Percentiles rank a stretch among this genome's conserved stretches.
phyloP scores from a whole-genome alignment of 2,797 vertebrate genomes.

The Phataginus tricuspis region DNA sequence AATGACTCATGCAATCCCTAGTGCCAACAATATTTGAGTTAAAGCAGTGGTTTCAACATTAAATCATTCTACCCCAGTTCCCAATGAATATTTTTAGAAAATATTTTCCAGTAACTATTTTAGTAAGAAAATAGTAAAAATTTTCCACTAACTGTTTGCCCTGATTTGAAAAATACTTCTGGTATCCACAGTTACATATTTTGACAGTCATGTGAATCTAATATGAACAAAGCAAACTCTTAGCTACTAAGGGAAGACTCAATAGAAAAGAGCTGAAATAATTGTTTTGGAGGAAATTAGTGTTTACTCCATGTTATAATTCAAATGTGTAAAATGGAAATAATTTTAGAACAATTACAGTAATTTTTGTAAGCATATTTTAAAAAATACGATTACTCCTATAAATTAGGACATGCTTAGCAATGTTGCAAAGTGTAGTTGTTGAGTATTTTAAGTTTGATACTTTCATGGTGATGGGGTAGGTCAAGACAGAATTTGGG shows the following conservation, averaged over 20 bases:
- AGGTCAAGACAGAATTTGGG: constrained; percentile 11
- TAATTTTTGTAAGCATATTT: constrained; percentile 37
- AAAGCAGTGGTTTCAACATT: not conserved
- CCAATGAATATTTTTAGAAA: constrained; percentile 8
- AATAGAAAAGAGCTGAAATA: not conserved
- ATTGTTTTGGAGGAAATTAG: constrained; percentile 4
- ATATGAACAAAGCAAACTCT: not conserved
- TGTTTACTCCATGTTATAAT: not conserved
- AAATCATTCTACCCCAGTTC: constrained; percentile 29
- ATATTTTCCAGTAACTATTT: constrained; percentile 24
- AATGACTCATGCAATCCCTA: not conserved
- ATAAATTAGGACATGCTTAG: not conserved
- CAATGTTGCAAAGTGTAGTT: not conserved
- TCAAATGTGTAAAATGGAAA: constrained; percentile 21
- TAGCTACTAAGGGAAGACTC: not conserved
- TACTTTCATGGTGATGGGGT: not conserved
- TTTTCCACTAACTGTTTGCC: not conserved
- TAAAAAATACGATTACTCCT: not conserved
- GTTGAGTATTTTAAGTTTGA: constrained; percentile 26
- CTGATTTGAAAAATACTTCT: constrained; percentile 45
- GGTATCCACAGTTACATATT: not conserved
- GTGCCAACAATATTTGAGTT: not conserved
- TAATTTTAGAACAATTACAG: not conserved
- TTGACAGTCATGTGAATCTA: not conserved
- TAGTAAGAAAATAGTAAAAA: not conserved